A percentile compares a stretch with the other conserved stretches of the same genome.
Conservation (phyloP, 2,797 vertebrate species). For the Notamacropus eugenii region DNA sequence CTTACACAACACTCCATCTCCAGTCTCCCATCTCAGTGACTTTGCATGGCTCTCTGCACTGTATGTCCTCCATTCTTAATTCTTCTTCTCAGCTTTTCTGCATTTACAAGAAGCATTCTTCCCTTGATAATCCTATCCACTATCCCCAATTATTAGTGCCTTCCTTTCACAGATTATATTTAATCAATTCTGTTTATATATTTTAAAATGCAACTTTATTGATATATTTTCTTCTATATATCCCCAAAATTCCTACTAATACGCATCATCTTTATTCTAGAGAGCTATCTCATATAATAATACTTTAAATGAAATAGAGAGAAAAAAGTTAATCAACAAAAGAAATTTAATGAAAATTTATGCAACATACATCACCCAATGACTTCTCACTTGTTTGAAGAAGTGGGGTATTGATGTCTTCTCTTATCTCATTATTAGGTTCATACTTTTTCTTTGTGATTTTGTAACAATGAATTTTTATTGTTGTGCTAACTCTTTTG, state of each 20-base stretch:
- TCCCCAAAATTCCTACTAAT: neutral
- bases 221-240: neutral
- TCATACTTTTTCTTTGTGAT: neutral
- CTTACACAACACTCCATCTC: neutral
- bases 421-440: neutral
- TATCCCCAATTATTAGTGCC: neutral
- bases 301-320: neutral
- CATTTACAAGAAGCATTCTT: neutral
- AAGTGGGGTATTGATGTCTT: neutral
- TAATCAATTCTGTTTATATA: neutral
- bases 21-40: neutral
- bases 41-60: neutral
- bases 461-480: too few relatives aligned
- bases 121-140: neutral
- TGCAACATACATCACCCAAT: neutral
- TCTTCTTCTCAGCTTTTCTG: neutral
- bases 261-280: neutral
- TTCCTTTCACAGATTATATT: neutral
- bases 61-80: neutral
- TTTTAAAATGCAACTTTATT: neutral
- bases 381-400: neutral
- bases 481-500: neutral
- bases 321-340: neutral
- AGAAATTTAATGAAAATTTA: neutral
- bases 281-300: neutral